Conservation (phyloP, 2,113 vertebrate species). For the Brienomyrus brachyistius region DNA sequence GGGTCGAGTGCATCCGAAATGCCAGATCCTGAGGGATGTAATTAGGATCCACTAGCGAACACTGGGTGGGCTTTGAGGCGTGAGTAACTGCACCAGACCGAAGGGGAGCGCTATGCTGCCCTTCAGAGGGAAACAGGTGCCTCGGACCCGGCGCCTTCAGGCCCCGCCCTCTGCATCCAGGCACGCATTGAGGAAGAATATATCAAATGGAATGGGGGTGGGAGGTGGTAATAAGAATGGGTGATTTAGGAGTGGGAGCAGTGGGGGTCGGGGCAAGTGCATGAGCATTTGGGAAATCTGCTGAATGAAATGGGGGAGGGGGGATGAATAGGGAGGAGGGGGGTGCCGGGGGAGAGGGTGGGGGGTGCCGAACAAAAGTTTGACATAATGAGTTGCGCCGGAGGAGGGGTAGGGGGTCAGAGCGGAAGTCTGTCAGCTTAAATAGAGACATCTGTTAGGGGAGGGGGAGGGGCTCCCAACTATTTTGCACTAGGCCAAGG, state of each 20-base stretch:
- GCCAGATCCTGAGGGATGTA: slow-evolving; percentile 51
- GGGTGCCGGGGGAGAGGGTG: too few relatives aligned
- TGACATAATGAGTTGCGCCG: slow-evolving; percentile 53
- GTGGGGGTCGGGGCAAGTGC: not conserved
- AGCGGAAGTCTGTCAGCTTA: slow-evolving; percentile 57
- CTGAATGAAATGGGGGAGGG: too few relatives aligned
- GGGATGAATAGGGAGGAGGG: too few relatives aligned
- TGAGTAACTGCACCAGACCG: not conserved
- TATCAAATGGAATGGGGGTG: not conserved
- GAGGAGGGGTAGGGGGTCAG: slow-evolving; percentile 41
- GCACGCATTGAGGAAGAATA: not conserved
- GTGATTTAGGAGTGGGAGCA: slow-evolving; percentile 28
- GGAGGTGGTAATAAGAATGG: slow-evolving; percentile 6
- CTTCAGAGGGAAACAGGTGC: not conserved
- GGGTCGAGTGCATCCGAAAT: slow-evolving; percentile 22
- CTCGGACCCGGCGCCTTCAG: not conserved
- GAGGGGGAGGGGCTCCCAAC: not conserved
- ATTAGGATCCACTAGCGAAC: slow-evolving; percentile 41
- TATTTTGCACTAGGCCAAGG: not conserved
- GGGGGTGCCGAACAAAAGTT: too few relatives aligned
- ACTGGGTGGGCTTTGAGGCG: not conserved
- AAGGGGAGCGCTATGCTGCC: not conserved
- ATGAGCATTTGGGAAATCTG: too few relatives aligned
- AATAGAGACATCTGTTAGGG: slow-evolving; percentile 62
- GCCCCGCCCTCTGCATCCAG: not conserved